phyloP scores from a whole-genome alignment of 2,888 invertebrate species.

The Epirrita christyi region DNA sequence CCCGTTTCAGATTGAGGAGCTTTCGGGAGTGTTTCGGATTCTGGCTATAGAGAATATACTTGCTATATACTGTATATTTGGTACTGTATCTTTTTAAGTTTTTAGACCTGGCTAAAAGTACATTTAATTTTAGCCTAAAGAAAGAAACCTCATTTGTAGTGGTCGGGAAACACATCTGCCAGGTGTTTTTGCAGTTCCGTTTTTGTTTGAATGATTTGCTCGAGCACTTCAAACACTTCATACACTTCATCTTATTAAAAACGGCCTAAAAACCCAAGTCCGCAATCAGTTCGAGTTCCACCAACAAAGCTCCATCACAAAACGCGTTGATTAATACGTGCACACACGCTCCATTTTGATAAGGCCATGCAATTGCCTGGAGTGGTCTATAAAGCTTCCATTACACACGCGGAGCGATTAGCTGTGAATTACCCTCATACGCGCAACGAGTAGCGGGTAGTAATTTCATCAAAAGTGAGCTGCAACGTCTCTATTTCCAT shows the following conservation, averaged over 20 bases:
- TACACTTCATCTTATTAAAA: constrained; percentile 13
- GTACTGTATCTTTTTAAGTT: no score
- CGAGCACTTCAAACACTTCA: no score
- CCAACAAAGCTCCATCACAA: constrained; percentile 23
- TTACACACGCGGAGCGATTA: constrained; percentile 9
- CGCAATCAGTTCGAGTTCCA: constrained; percentile 11
- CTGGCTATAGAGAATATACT: no score
- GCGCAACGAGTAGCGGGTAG: neutral
- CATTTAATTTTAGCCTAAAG: no score
- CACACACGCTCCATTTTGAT: constrained; percentile 56
- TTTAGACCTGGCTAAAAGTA: no score
- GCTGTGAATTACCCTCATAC: neutral
- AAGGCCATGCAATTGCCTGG: constrained; percentile 63
- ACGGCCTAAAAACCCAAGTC: constrained; percentile 20
- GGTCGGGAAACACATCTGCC: no score
- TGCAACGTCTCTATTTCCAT: no score
- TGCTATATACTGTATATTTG: no score
- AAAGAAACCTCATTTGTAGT: neutral
- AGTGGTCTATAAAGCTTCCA: constrained; percentile 52
- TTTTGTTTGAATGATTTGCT: neutral
- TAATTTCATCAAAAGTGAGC: no score
- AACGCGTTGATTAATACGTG: constrained; percentile 60
- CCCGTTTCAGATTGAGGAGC: no score
- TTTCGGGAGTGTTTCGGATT: no score
- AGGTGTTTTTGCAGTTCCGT: neutral